Evolutionary conservation across 2,888 invertebrate genomes (phyloP), one percentile per base, ranked within the genome.

Genomic region (Omphaloscelis lunosa): DNA sequence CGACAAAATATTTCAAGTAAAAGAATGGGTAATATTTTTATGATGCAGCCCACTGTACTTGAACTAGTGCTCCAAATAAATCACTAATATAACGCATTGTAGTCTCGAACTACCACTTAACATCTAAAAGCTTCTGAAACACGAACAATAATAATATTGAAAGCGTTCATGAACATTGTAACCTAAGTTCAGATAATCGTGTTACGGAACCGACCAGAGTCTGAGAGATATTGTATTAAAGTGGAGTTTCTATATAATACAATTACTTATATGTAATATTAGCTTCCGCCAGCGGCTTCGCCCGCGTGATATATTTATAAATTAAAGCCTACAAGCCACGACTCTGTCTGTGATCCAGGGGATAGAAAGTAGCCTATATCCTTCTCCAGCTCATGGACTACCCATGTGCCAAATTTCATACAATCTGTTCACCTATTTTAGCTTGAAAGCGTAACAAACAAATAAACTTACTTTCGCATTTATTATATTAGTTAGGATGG

Each of bases 151-250:
- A 82, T 61, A 45, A 48, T 73, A 76, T 63, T 66, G 58, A 59
- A 80, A 75, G 65, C 72, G 48, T 70, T 62, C 65, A 59, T 75
- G 76, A 69, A 72, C 53, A 69, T 48, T 67, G 53, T 70, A 66
- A 41, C 66, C 34, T 29, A 58, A 75, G 81, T 84, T 80, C 23
- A 62, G 76, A 72, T 85, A 83, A 83, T 85, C 62, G 39, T 58
- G 61, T 83, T 83, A 76, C 53, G 29, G 63, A 67, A 62, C 23
- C 58, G 20, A 59, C 63, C 65, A 41, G 34, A 63, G 17, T 27
- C 80, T 67, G 34, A 61, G 34, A 41, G 67, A 61, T 71, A 75
- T 68, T 80, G 29, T 58, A 80, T 66, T 80, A 58, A 41, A 61
- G 41, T 62, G 48, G 48, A 80, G 84, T 72, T 69, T 58, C 56